phyloP scores from a whole-genome alignment of 1,140 invertebrate genomes.

The Amyelois transitella region DNA sequence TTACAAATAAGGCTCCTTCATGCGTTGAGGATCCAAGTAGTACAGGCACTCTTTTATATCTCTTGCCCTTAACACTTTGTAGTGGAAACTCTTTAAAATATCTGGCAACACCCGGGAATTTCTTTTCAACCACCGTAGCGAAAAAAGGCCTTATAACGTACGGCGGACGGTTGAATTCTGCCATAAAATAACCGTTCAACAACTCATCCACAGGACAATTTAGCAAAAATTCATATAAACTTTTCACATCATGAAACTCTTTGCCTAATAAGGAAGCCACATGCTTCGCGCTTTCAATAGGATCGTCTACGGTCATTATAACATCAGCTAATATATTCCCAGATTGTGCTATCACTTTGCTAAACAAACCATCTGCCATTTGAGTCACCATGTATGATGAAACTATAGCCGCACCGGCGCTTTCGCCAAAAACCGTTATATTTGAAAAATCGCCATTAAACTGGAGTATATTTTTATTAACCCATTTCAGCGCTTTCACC shows the following conservation, averaged over 20 bases:
- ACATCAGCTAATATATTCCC: slow-evolving; percentile 78
- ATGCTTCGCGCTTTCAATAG: slow-evolving; percentile 39
- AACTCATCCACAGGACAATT: slow-evolving; percentile 61
- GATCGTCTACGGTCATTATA: slow-evolving; percentile 53
- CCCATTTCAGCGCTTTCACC: slow-evolving; percentile 68
- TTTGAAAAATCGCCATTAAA: slow-evolving; percentile 84
- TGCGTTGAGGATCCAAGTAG: slow-evolving; percentile 74
- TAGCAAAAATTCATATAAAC: slow-evolving; percentile 60
- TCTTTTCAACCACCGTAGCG: slow-evolving; percentile 62
- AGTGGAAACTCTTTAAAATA: slow-evolving; percentile 59
- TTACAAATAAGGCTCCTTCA: slow-evolving; percentile 75
- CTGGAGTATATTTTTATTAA: slow-evolving; percentile 60
- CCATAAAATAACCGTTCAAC: slow-evolving; percentile 37
- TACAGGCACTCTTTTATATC: slow-evolving; percentile 75
- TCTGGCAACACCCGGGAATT: slow-evolving; percentile 43
- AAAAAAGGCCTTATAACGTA: slow-evolving; percentile 38
- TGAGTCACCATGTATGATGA: slow-evolving; percentile 80
- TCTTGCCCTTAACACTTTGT: slow-evolving; percentile 49
- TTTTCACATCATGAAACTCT: slow-evolving; percentile 40
- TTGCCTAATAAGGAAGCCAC: slow-evolving; percentile 61
- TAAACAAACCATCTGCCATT: slow-evolving; percentile 76
- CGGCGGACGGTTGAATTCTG: slow-evolving; percentile 36
- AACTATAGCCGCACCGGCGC: slow-evolving; percentile 80
- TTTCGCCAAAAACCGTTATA: slow-evolving; percentile 84
- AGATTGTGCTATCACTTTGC: slow-evolving; percentile 75